A percentile compares a stretch with the other conserved stretches of the same genome.
Evolutionary conservation across 2,113 vertebrate species (phyloP).

Genomic region (Stegastes partitus): DNA sequence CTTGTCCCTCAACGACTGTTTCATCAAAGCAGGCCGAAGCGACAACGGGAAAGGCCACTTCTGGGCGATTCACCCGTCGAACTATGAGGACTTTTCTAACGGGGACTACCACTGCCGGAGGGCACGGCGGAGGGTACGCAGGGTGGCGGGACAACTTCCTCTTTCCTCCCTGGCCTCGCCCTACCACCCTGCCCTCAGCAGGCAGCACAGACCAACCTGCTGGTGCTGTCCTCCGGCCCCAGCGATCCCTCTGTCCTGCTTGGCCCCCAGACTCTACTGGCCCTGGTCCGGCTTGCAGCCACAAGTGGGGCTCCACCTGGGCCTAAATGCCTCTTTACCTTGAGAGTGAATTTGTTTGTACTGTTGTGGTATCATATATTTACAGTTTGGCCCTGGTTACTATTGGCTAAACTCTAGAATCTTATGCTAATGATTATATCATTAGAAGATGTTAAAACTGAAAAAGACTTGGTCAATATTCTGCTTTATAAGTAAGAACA

Average conservation of each 20-base stretch:
- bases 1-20: constrained; percentile 89
- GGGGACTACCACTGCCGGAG: constrained; percentile 88
- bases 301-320: constrained; percentile 43
- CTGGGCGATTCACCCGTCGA: constrained; percentile 88
- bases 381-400: constrained; percentile 5
- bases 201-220: constrained; percentile 59
- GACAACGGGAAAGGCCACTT: constrained; percentile 90
- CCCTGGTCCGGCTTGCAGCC: constrained; percentile 72
- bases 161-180: constrained; percentile 55
- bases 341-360: constrained; percentile 36
- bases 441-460: constrained; percentile 20
- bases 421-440: constrained; percentile 32
- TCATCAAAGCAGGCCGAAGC: constrained; percentile 88
- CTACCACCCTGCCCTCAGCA: constrained; percentile 60
- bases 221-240: constrained; percentile 80
- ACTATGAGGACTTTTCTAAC: constrained; percentile 87
- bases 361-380: background rate
- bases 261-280: constrained; percentile 79
- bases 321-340: constrained; percentile 45
- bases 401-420: constrained; percentile 5
- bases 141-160: constrained; percentile 73
- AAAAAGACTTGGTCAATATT: constrained; percentile 15
- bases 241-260: constrained; percentile 54
- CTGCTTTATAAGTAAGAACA: constrained; percentile 26
- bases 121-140: constrained; percentile 83